A percentile compares a stretch with the other conserved stretches of the same genome.
These are phyloP conservation scores for Oscheius myriophilus DNA, from an alignment of 2,888 invertebrate species.

Conservation along the genomic window DNA sequence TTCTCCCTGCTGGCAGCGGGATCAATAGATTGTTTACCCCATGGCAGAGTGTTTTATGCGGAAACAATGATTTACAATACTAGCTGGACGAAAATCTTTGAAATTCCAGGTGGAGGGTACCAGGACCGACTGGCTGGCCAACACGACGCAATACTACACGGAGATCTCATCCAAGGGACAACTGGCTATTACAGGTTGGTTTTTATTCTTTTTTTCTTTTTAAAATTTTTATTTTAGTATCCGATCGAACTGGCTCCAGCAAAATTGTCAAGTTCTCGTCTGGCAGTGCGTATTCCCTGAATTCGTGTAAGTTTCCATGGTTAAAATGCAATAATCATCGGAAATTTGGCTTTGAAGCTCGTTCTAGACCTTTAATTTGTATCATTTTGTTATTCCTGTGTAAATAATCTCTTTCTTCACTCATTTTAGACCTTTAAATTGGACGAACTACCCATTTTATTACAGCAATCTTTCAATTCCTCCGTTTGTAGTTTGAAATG, in stretches of 20 bases:
- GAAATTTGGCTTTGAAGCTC: too few species aligned
- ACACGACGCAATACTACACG: conserved; percentile 1
- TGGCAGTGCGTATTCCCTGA: conserved; percentile 11
- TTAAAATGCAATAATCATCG: too few species aligned
- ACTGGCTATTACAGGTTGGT: not conserved
- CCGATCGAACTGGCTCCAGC: not conserved
- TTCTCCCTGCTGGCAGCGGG: too few species aligned
- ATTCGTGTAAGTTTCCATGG: conserved; percentile 6
- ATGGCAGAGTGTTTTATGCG: too few species aligned
- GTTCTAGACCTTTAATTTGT: too few species aligned
- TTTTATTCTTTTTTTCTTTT: not conserved
- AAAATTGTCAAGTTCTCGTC: conserved; percentile 2
- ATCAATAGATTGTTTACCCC: too few species aligned
- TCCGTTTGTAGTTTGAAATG: too few species aligned
- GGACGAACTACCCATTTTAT: too few species aligned
- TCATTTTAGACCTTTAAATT: too few species aligned
- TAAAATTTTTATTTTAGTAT: not conserved
- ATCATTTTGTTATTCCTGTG: too few species aligned
- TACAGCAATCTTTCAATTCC: too few species aligned
- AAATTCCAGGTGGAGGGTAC: conserved; percentile 21
- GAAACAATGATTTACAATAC: not conserved
- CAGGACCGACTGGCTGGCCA: conserved; percentile 15
- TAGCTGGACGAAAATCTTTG: not conserved
- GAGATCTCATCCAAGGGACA: conserved; percentile 16
- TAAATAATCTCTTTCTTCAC: too few species aligned